Conservation (phyloP, 2,797 vertebrate genomes). For the Pagetopsis macropterus region DNA sequence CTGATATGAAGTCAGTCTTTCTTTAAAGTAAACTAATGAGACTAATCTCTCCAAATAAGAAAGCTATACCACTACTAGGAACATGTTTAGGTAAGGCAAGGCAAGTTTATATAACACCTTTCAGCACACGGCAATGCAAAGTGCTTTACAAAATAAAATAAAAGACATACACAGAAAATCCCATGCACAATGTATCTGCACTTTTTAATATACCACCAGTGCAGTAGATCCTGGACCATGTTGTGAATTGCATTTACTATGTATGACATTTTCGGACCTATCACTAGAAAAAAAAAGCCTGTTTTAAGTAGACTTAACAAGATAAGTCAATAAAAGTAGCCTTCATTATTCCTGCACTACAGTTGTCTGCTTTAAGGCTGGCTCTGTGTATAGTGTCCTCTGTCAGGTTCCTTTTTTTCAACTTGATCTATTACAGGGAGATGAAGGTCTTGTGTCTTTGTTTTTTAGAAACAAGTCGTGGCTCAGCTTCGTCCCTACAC, state of each 20-base stretch:
- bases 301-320: no score
- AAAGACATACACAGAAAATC: no score
- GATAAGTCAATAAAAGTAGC: not conserved
- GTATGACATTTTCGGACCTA: not conserved
- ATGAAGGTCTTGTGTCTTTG: no score
- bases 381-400: not conserved
- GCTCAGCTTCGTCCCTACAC: not conserved
- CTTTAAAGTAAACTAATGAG: not conserved
- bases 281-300: no score
- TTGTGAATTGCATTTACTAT: not conserved
- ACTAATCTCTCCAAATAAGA: not conserved
- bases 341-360: not conserved
- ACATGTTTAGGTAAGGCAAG: no score
- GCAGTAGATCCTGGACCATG: not conserved
- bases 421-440: not conserved
- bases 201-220: not conserved
- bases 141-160: no score
- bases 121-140: no score
- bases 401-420: not conserved
- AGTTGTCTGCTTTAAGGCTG: not conserved
- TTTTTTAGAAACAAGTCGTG: constrained; percentile 37
- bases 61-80: not conserved
- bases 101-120: no score
- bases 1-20: no score
- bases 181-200: no score